A percentile compares a stretch with the other conserved stretches of the same genome.
Conservation (phyloP, 2,113 vertebrate genomes). For the Oryctolagus cuniculus region mOryCun1.1 NC_091435.1:160606501-160607000, state of each 20-base stretch:
- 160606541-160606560: conserved; percentile 53
- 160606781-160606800: neutral
- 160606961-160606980: no score
- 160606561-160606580: no score
- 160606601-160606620: conserved; percentile 36
- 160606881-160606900: neutral
- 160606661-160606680: neutral
- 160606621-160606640: conserved; percentile 44
- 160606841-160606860: neutral
- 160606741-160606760: neutral
- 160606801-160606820: neutral
- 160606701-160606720: neutral
- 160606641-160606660: conserved; percentile 46
- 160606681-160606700: neutral
- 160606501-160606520: conserved; percentile 39
- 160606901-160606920: neutral
- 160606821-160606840: neutral
- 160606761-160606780: no score
- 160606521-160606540: conserved; percentile 69
- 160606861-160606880: conserved; percentile 16
- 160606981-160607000: no score
- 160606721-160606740: neutral
- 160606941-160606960: neutral
- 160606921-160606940: neutral
- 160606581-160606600: conserved; percentile 54